These are phyloP conservation scores for Apotomis turbidana DNA, from an alignment of 2,888 invertebrate genomes.

Conservation along the genomic window DNA sequence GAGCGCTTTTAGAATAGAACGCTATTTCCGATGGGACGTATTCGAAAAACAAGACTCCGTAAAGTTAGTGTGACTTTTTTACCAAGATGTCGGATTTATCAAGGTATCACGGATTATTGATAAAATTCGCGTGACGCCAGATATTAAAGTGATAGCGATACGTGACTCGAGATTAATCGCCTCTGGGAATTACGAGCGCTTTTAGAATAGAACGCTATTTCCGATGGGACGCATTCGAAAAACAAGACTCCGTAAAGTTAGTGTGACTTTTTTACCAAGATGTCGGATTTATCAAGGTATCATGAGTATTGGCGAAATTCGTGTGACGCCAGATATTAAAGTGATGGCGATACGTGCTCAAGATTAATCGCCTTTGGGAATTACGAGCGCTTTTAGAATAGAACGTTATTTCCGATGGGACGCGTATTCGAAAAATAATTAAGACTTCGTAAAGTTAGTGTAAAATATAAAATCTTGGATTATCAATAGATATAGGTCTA, in stretches of 20 bases:
- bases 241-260: no score
- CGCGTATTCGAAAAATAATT: background rate
- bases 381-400: conserved; percentile 31
- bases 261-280: no score
- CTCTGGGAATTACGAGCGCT: conserved; percentile 30
- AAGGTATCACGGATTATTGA: no score
- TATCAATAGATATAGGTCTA: no score
- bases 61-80: no score
- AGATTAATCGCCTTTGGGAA: conserved; percentile 31
- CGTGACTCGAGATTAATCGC: conserved; percentile 22
- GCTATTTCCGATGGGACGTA: conserved; percentile 16
- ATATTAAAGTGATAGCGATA: conserved; percentile 29
- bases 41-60: background rate
- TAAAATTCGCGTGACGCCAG: conserved; percentile 21
- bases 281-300: no score
- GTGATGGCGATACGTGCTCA: conserved; percentile 19
- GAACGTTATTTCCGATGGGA: conserved; percentile 22
- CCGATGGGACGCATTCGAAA: background rate
- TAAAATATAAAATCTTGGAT: no score
- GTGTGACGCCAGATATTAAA: conserved; percentile 25
- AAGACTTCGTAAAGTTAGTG: background rate
- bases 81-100: no score
- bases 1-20: conserved; percentile 30
- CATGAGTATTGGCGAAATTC: no score
- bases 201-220: conserved; percentile 31